These are phyloP conservation scores for Cinclus cinclus DNA, from an alignment of 2,113 vertebrate genomes.

Conservation along the genomic window DNA sequence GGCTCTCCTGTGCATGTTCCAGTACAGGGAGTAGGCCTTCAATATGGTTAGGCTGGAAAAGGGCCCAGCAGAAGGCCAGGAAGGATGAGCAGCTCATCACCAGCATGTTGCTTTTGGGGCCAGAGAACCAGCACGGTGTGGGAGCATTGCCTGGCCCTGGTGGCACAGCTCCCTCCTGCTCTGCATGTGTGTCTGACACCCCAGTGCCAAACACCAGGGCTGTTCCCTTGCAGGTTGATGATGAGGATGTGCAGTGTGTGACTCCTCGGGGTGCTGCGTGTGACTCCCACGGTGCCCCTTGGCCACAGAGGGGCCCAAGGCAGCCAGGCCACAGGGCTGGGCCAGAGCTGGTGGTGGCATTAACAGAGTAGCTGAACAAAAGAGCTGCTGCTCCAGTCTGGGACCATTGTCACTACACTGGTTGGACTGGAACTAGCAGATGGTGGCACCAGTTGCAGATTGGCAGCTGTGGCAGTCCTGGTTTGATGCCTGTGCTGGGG, in stretches of 20 bases:
- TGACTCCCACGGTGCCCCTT: fast-evolving
- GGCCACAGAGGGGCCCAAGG: neutral
- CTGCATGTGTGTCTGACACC: neutral
- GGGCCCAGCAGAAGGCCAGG: neutral
- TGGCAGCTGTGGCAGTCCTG: neutral
- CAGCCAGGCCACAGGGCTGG: neutral
- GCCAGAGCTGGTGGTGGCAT: neutral
- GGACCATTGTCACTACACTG: fast-evolving
- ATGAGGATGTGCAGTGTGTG: fast-evolving
- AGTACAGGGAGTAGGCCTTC: neutral
- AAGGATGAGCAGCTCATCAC: neutral
- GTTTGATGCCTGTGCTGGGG: neutral
- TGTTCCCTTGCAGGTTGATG: fast-evolving
- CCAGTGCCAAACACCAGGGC: fast-evolving
- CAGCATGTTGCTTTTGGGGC: neutral
- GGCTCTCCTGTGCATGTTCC: neutral
- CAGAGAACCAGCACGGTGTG: fast-evolving
- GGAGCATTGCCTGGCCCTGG: neutral
- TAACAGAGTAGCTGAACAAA: neutral
- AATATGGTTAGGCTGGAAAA: neutral
- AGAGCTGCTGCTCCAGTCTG: neutral
- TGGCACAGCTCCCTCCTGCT: neutral
- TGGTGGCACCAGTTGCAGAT: neutral
- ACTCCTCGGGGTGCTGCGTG: fast-evolving
- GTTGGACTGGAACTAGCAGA: neutral